Percentiles rank a stretch among this genome's conserved stretches.
phyloP scores from a whole-genome alignment of 1,140 invertebrate genomes.

The Leptinotarsa texana region DNA sequence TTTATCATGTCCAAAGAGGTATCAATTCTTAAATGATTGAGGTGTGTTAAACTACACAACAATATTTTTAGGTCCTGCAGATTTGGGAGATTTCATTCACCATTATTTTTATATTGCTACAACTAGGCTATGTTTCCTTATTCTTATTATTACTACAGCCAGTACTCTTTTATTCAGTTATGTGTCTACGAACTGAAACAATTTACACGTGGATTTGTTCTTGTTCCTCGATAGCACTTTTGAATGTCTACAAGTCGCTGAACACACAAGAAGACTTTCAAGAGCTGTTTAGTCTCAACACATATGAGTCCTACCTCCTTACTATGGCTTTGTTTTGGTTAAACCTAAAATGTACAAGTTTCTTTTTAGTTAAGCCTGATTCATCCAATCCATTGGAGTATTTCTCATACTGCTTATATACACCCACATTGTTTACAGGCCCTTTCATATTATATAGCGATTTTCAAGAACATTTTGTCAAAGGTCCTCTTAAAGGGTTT shows the following conservation, averaged over 20 bases:
- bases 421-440: slow-evolving; percentile 77
- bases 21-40: background rate
- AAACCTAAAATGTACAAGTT: slow-evolving; percentile 51
- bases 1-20: slow-evolving; percentile 16
- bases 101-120: slow-evolving; percentile 32
- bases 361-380: slow-evolving; percentile 39
- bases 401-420: slow-evolving; percentile 77
- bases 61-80: slow-evolving; percentile 34
- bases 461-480: slow-evolving; percentile 56
- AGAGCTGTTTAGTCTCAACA: slow-evolving; percentile 29
- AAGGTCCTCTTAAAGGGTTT: slow-evolving; percentile 53
- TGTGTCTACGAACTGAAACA: slow-evolving; percentile 28
- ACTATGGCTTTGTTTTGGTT: slow-evolving; percentile 49
- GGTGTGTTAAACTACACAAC: background rate
- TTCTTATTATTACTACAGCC: slow-evolving; percentile 44
- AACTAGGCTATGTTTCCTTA: slow-evolving; percentile 32
- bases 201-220: slow-evolving; percentile 41
- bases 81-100: slow-evolving; percentile 39
- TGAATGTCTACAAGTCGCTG: slow-evolving; percentile 39
- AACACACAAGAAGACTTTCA: slow-evolving; percentile 32
- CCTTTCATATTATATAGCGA: slow-evolving; percentile 77
- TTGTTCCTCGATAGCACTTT: slow-evolving; percentile 33
- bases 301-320: slow-evolving; percentile 38
- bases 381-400: slow-evolving; percentile 54
- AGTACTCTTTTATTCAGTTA: slow-evolving; percentile 40